Base-by-base conservation (phyloP, 2,888 invertebrate species). In the Drosophila neoperkinsi region DNA sequence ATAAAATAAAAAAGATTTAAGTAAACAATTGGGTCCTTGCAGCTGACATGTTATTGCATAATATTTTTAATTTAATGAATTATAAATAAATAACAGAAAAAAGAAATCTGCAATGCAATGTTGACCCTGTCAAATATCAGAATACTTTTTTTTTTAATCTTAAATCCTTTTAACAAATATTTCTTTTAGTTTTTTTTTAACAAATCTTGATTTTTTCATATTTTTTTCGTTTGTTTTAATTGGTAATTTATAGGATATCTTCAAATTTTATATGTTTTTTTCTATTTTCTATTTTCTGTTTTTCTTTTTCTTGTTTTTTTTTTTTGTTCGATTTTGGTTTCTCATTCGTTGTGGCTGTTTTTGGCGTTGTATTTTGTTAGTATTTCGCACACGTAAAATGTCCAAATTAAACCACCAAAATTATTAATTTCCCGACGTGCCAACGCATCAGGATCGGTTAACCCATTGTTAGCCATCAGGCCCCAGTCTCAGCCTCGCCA, bases 381-480 rank as follows among this genome's bases (percentile, higher is more conserved):
- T 30, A 88, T 88, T 86, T 76, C 78, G 80, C 74, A 74, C 85
- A 85, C 85, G 85, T 85, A 85, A 77, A 84, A 65, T 71, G 75
- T 62, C 53, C 78, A 74, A 88, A 84, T 87, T 72, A 87, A 82
- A 80, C 73, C 76, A 80, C 67, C 58, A 75, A 81, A 88, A 84
- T 85, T 84, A 84, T 88, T 88, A 84, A 84, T 88, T 74, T 81
- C 72, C 16, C 60, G 51, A 70, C 84, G 81, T 81, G 81, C 81
- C 57, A 58, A 41, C 34, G 18, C 30, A 21, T 30, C 51, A n/a
- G 51, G n/a, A 36, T 36, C 50, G 18, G 70, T 76, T 76, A 76
- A 76, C 66, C 77, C 74, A 60, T 65, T 62, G 78, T 72, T 79
- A 55, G 11, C 58, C 67, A 34, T 7, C 41, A 11, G 16, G 4